A percentile compares a stretch with the other conserved stretches of the same genome.
Conservation (phyloP, 2,797 vertebrate genomes). For the Lepilemur septentrionalis region DNA sequence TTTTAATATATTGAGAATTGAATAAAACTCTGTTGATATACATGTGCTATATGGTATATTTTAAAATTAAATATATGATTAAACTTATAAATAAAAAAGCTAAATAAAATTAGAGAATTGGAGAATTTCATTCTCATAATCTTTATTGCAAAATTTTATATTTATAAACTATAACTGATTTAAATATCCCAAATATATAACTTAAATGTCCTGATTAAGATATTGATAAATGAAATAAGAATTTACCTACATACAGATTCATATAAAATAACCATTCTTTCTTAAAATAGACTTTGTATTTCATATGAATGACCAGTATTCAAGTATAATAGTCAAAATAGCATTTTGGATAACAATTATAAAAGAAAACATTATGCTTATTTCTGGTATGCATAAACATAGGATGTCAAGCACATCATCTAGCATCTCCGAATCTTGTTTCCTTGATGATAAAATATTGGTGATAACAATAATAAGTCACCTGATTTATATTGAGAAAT, state of each 20-base stretch:
- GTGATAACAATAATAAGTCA: background rate
- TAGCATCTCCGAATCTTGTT: background rate
- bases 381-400: background rate
- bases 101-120: background rate
- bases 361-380: background rate
- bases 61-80: constrained; percentile 33
- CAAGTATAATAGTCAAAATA: background rate
- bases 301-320: background rate
- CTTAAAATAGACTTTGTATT: background rate
- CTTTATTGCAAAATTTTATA: background rate
- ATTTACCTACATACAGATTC: background rate
- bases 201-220: background rate
- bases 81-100: constrained; percentile 2
- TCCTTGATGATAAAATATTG: background rate
- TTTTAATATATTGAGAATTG: background rate
- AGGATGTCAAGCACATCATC: background rate
- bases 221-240: background rate
- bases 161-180: background rate
- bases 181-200: background rate
- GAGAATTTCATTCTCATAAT: constrained; percentile 11
- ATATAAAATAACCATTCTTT: background rate
- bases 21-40: background rate
- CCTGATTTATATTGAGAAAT: background rate
- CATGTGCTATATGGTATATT: background rate
- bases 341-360: background rate